phyloP scores from a whole-genome alignment of 2,797 vertebrate species.

The Phrynocephalus vlangalii region DNA sequence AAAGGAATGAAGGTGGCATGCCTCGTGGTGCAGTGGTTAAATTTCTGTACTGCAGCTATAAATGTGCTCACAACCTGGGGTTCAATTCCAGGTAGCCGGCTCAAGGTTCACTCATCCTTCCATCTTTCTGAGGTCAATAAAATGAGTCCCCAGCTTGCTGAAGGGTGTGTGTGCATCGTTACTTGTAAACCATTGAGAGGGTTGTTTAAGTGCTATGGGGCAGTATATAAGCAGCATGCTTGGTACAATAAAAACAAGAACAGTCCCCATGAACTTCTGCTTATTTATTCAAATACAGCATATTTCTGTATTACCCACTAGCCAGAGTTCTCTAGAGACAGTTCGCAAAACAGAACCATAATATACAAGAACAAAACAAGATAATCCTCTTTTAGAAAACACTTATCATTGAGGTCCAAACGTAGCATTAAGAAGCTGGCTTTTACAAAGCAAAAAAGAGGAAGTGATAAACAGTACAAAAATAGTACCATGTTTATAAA shows the following conservation, averaged over 20 bases:
- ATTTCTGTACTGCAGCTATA: too few species aligned
- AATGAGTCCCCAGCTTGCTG: too few species aligned
- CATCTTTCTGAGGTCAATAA: too few species aligned
- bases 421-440: slow-evolving; percentile 39
- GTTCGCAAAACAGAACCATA: slow-evolving; percentile 24
- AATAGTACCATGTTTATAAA: slow-evolving; percentile 38
- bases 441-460: slow-evolving; percentile 45
- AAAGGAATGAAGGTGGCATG: too few species aligned
- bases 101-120: too few species aligned
- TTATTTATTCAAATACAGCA: not conserved
- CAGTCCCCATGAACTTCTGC: not conserved
- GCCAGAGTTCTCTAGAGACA: not conserved
- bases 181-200: too few species aligned
- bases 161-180: too few species aligned
- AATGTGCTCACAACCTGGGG: too few species aligned
- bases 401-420: slow-evolving; percentile 46
- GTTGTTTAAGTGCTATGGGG: too few species aligned
- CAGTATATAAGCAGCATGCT: too few species aligned
- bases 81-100: too few species aligned
- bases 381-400: slow-evolving; percentile 38
- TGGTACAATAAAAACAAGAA: not conserved
- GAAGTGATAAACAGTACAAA: slow-evolving; percentile 56
- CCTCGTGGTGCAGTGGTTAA: too few species aligned
- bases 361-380: slow-evolving; percentile 26
- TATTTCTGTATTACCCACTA: not conserved